These are phyloP conservation scores for Styela plicata DNA, from an alignment of 23 tunicate genomes.

Conservation along the genomic window DNA sequence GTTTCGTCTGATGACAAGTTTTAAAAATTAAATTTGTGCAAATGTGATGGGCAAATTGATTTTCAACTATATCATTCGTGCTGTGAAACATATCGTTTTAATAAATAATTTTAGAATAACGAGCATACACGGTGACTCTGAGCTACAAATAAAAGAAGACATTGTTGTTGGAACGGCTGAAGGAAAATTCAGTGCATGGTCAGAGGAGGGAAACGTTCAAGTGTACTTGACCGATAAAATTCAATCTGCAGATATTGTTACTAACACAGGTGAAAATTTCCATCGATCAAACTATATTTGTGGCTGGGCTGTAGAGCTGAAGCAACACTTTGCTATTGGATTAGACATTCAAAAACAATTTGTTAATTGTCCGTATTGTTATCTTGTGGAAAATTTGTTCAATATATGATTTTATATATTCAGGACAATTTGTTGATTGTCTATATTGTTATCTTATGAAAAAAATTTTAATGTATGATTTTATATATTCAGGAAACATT, in stretches of 20 bases:
- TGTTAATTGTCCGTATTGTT: no score
- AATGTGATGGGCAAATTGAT: background rate
- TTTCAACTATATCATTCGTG: constrained; percentile 7
- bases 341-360: no score
- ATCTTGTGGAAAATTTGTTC: no score
- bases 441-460: no score
- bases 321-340: no score
- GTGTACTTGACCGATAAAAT: constrained; percentile 3
- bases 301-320: background rate
- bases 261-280: background rate
- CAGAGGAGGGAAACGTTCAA: constrained; percentile 25
- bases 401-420: no score
- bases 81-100: no score
- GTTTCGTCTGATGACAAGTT: no score
- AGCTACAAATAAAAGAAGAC: constrained; percentile 15
- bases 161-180: constrained; percentile 39
- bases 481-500: background rate
- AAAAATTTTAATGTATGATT: no score
- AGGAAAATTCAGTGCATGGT: constrained; percentile 25
- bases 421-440: no score
- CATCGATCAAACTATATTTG: background rate
- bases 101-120: constrained; percentile 24
- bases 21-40: no score
- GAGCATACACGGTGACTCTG: constrained; percentile 40
- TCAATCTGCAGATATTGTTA: background rate